Percentiles rank a stretch among this genome's conserved stretches.
phyloP scores from a whole-genome alignment of 2,797 vertebrate genomes.

The Pseudochirops corinnae region DNA sequence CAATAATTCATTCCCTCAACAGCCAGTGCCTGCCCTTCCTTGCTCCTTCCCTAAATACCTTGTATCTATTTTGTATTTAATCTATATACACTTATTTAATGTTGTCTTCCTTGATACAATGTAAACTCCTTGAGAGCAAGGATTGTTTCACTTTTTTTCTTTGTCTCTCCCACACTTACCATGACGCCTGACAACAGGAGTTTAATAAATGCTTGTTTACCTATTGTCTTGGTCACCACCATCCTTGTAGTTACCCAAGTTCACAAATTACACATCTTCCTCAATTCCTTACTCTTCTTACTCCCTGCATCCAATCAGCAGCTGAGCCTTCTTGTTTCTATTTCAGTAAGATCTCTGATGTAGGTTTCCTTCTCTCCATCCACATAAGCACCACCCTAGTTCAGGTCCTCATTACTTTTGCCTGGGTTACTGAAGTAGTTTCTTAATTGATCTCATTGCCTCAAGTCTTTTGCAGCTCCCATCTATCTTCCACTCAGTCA shows the following conservation, averaged over 20 bases:
- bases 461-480: not conserved
- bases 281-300: not conserved
- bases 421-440: not conserved
- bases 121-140: not conserved
- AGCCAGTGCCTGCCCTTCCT: not conserved
- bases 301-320: not conserved
- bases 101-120: not conserved
- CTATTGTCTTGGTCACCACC: not conserved
- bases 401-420: not conserved
- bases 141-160: not conserved
- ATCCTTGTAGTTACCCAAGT: not conserved
- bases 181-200: not conserved
- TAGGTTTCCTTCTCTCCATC: not conserved
- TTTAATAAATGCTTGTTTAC: not conserved
- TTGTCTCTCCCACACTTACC: not conserved
- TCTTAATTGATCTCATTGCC: not conserved
- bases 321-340: not conserved
- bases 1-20: not conserved
- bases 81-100: not conserved
- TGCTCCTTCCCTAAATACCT: not conserved
- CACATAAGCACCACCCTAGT: not conserved
- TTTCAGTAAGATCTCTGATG: not conserved
- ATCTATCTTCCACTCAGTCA: not conserved
- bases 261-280: not conserved
- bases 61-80: not conserved